A percentile compares a stretch with the other conserved stretches of the same genome.
These are phyloP conservation scores for Asteroscopus sphinx DNA, from an alignment of 2,888 invertebrate species.

Conservation along the genomic window DNA sequence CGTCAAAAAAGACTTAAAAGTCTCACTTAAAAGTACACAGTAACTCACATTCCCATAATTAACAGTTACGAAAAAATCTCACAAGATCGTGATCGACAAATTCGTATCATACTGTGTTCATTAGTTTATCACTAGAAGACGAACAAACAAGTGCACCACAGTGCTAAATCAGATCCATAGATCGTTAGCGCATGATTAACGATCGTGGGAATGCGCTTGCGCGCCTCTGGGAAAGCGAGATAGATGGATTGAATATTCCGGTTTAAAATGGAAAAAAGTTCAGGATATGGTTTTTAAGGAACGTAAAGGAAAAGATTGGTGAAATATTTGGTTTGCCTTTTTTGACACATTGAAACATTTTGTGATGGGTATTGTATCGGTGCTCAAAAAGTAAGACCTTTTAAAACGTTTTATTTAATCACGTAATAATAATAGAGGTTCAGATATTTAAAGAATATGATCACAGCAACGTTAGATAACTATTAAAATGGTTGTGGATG, in stretches of 20 bases:
- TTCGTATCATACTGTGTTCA: constrained; percentile 49
- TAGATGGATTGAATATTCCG: constrained; percentile 48
- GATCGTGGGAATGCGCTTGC: constrained; percentile 67
- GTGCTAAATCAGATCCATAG: constrained; percentile 67
- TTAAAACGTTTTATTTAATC: too few species aligned
- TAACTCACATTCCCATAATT: constrained; percentile 16
- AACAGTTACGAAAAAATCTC: constrained; percentile 39
- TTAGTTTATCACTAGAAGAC: constrained; percentile 52
- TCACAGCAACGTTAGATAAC: too few species aligned
- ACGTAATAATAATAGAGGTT: too few species aligned
- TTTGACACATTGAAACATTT: background rate
- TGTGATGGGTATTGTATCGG: too few species aligned
- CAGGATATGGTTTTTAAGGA: constrained; percentile 23
- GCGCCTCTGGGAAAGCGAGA: constrained; percentile 58
- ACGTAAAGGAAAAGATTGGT: background rate
- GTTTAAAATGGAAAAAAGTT: constrained; percentile 49
- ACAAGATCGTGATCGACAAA: constrained; percentile 33
- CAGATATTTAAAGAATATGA: too few species aligned
- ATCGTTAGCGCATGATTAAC: constrained; percentile 67
- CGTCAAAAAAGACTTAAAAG: too few species aligned
- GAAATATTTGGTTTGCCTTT: background rate
- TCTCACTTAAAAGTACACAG: too few species aligned
- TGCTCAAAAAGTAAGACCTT: too few species aligned
- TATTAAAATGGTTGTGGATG: too few species aligned
- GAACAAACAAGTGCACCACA: constrained; percentile 58